Conservation (phyloP, 2,888 invertebrate genomes). For the Chrysodeixis includens region DNA sequence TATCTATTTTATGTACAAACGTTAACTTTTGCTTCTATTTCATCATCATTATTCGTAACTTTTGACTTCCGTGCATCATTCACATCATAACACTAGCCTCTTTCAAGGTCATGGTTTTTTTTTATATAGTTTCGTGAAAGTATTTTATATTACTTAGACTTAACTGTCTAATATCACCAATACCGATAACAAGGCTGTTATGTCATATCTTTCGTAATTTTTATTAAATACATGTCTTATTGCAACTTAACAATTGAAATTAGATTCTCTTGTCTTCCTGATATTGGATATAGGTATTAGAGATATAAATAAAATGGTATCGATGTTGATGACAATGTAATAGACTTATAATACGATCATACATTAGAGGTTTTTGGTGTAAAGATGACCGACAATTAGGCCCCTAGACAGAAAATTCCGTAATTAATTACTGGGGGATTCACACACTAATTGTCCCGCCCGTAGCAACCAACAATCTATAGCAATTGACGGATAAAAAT, state of each 20-base stretch:
- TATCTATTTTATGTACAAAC: not conserved
- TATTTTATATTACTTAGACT: too few relatives aligned
- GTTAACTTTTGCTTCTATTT: not conserved
- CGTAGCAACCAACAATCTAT: too few relatives aligned
- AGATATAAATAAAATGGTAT: not conserved
- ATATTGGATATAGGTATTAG: not conserved
- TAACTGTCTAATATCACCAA: too few relatives aligned
- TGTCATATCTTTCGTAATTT: not conserved
- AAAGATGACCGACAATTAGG: not conserved
- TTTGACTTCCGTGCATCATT: not conserved
- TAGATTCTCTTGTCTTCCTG: not conserved
- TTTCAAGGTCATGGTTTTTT: too few relatives aligned
- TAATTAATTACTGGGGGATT: too few relatives aligned
- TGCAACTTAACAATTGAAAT: not conserved
- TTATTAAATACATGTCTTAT: not conserved
- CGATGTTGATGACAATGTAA: not conserved
- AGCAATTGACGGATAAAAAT: too few relatives aligned
- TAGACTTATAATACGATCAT: not conserved
- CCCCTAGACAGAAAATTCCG: not conserved
- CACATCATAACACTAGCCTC: too few relatives aligned
- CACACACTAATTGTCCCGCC: too few relatives aligned
- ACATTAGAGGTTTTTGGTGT: not conserved
- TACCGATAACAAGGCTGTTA: not conserved
- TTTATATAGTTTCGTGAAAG: too few relatives aligned
- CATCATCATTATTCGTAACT: not conserved